Evolutionary conservation across 2,797 vertebrate species (phyloP).

Genomic region (Anolis apletophallus): DNA sequence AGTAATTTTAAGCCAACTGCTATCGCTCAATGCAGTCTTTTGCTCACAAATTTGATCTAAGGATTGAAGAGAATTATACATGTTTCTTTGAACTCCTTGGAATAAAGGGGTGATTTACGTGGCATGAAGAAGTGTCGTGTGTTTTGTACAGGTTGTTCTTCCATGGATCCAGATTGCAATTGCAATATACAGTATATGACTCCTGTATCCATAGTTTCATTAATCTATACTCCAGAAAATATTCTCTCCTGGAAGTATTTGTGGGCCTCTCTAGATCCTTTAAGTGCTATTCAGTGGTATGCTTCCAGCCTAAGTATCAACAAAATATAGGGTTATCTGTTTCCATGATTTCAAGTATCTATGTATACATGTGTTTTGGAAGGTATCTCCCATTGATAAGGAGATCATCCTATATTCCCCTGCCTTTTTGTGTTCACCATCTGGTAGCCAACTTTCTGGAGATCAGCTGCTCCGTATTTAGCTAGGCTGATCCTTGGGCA

Average conservation of each 20-base stretch:
- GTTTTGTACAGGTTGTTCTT: neutral
- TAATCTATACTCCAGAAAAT: too few relatives aligned
- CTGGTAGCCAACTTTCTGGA: neutral
- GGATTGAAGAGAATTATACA: neutral
- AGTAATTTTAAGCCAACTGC: neutral
- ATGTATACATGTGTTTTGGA: too few relatives aligned
- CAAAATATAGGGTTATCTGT: too few relatives aligned
- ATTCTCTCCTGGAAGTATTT: too few relatives aligned
- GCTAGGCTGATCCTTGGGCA: neutral
- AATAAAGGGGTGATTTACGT: neutral
- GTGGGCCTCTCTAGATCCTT: too few relatives aligned
- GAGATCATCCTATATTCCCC: neutral
- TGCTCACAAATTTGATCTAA: neutral
- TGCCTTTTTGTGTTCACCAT: neutral
- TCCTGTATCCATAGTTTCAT: too few relatives aligned
- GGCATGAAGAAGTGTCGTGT: neutral
- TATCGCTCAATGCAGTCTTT: neutral
- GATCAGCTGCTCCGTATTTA: neutral
- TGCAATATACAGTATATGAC: too few relatives aligned
- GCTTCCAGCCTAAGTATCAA: too few relatives aligned
- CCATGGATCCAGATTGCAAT: too few relatives aligned
- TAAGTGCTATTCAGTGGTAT: too few relatives aligned
- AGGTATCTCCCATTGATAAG: too few relatives aligned
- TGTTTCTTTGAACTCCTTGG: neutral
- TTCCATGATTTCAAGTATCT: too few relatives aligned